Evolutionary conservation across 2,113 vertebrate species (phyloP).

Genomic region (Macrotus californicus): DNA sequence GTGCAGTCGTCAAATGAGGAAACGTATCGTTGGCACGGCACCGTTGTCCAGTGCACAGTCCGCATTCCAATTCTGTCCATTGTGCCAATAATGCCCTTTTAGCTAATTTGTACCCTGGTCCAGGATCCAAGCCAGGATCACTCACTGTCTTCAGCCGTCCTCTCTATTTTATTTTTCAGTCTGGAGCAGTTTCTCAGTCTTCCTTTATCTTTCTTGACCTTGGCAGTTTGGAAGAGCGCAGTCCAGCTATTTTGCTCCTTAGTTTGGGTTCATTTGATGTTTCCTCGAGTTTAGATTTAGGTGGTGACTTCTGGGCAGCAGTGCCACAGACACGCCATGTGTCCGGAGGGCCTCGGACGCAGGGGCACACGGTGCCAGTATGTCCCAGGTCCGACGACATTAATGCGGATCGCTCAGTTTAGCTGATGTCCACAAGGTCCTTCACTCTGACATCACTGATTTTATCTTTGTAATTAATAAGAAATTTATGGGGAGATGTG

Average conservation of each 20-base stretch:
- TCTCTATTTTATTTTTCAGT: constrained; percentile 15
- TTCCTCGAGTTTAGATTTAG: not conserved
- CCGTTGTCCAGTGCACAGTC: not conserved
- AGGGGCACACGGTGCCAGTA: not conserved
- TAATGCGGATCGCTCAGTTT: not conserved
- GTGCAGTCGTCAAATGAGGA: not conserved
- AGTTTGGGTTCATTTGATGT: not conserved
- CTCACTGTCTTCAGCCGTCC: not conserved
- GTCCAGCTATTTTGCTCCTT: not conserved
- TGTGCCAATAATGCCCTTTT: constrained; percentile 8
- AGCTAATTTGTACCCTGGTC: not conserved
- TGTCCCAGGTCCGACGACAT: not conserved
- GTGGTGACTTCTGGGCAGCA: not conserved
- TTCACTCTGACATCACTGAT: not conserved
- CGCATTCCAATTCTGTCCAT: not conserved
- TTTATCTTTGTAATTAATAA: not conserved
- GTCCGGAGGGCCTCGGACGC: not conserved
- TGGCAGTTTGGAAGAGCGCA: not conserved
- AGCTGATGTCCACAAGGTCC: not conserved
- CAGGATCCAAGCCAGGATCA: not conserved
- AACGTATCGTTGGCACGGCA: not conserved
- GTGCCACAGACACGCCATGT: not conserved
- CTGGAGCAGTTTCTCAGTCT: not conserved
- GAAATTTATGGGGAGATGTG: not conserved
- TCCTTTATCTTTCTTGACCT: constrained; percentile 9